These are phyloP conservation scores for Calidris pygmaea DNA, from an alignment of 2,113 vertebrate species.

Conservation along the genomic window DNA sequence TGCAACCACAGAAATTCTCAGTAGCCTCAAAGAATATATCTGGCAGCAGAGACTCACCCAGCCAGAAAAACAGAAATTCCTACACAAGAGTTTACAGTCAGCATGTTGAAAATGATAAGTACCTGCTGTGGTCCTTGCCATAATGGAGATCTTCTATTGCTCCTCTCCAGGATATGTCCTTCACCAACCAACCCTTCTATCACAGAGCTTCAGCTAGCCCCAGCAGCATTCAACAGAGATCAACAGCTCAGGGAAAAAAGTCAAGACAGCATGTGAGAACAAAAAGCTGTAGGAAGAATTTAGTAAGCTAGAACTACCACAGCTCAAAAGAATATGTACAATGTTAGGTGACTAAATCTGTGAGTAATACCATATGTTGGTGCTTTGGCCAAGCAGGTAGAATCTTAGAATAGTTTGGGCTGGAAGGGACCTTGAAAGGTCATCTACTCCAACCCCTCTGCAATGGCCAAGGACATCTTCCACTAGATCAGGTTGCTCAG, in stretches of 20 bases:
- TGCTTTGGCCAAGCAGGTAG: not conserved
- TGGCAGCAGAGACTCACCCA: not conserved
- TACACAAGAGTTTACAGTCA: not conserved
- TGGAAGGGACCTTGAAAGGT: not conserved
- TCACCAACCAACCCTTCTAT: not conserved
- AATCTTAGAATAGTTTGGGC: not conserved
- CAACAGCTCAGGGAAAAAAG: not conserved
- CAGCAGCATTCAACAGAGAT: not conserved
- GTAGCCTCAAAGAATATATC: not conserved
- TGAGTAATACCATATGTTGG: not conserved
- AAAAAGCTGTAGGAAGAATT: not conserved
- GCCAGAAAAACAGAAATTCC: not conserved
- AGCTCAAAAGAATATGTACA: not conserved
- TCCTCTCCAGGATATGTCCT: not conserved
- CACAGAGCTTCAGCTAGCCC: not conserved
- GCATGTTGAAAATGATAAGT: not conserved
- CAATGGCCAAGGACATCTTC: not conserved
- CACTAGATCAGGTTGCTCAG: not conserved
- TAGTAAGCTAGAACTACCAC: not conserved
- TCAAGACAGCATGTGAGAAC: not conserved
- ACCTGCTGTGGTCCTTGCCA: not conserved
- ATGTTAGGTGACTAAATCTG: not conserved
- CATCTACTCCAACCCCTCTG: not conserved
- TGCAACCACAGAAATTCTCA: not conserved
- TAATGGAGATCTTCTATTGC: not conserved